phyloP scores from a whole-genome alignment of 1,140 invertebrate genomes.

The Elysia chlorotica region DNA sequence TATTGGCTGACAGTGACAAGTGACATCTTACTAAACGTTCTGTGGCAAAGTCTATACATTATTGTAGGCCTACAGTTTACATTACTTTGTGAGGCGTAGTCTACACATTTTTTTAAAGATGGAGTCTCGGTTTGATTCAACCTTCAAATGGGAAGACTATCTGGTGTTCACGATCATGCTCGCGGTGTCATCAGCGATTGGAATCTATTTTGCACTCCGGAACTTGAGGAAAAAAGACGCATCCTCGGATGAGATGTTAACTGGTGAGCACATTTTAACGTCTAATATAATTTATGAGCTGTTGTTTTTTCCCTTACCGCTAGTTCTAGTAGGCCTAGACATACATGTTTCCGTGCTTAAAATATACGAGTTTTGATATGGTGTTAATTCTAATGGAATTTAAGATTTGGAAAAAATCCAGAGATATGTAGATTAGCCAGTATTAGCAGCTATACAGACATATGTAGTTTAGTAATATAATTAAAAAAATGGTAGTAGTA shows the following conservation, averaged over 20 bases:
- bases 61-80: too few species aligned
- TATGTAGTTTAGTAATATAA: too few species aligned
- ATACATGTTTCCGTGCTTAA: neutral
- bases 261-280: neutral
- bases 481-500: too few species aligned
- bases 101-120: too few species aligned
- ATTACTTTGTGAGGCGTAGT: too few species aligned
- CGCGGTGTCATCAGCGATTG: constrained; percentile 68
- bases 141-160: constrained; percentile 59
- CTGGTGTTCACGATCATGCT: constrained; percentile 26
- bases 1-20: too few species aligned
- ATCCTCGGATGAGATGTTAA: neutral
- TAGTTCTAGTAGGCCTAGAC: neutral
- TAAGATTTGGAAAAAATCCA: too few species aligned
- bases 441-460: too few species aligned
- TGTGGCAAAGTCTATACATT: too few species aligned
- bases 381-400: neutral
- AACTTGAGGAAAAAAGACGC: constrained; percentile 67
- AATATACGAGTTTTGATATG: neutral
- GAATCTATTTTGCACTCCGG: constrained; percentile 79
- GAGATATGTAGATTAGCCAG: too few species aligned
- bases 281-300: neutral
- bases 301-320: neutral
- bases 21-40: too few species aligned
- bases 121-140: too few species aligned